These are phyloP conservation scores for Cricetomys ansorgei DNA, from an alignment of 2,113 vertebrate species.

Conservation along the genomic window DNA sequence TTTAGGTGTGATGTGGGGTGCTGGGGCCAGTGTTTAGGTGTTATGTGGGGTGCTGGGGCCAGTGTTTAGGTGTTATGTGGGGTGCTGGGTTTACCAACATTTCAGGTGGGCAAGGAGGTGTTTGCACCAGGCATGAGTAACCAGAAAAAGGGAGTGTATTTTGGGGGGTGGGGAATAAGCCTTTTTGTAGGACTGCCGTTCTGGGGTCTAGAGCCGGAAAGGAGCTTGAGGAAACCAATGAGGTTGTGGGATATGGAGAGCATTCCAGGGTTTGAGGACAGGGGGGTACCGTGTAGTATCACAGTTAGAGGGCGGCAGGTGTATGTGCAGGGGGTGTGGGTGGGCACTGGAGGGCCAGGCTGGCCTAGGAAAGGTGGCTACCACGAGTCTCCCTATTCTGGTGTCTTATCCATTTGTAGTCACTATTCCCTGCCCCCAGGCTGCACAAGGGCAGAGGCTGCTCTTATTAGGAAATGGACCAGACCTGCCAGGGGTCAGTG, in stretches of 20 bases:
- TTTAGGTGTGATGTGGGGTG: neutral
- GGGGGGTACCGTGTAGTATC: too few relatives aligned
- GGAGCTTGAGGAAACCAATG: neutral
- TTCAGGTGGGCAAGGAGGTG: neutral
- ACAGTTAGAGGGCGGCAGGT: neutral
- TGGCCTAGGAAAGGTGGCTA: fast-evolving
- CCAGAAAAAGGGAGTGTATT: neutral
- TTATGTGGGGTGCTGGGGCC: neutral
- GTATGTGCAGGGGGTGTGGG: fast-evolving
- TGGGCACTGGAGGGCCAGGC: neutral
- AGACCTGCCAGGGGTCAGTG: neutral
- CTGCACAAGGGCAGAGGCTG: too few relatives aligned
- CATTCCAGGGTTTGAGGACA: fast-evolving
- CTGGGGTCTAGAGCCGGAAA: too few relatives aligned
- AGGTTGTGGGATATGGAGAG: too few relatives aligned
- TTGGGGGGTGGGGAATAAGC: neutral
- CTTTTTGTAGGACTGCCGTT: neutral
- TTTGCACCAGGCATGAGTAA: fast-evolving
- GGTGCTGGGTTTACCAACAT: fast-evolving
- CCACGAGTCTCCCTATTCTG: neutral
- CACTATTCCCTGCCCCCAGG: fast-evolving
- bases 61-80: too few relatives aligned
- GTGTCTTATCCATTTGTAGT: neutral
- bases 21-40: neutral
- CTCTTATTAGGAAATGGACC: neutral